Evolutionary conservation across 1,140 invertebrate species (phyloP).

Genomic region (Araneus ventricosus): DNA sequence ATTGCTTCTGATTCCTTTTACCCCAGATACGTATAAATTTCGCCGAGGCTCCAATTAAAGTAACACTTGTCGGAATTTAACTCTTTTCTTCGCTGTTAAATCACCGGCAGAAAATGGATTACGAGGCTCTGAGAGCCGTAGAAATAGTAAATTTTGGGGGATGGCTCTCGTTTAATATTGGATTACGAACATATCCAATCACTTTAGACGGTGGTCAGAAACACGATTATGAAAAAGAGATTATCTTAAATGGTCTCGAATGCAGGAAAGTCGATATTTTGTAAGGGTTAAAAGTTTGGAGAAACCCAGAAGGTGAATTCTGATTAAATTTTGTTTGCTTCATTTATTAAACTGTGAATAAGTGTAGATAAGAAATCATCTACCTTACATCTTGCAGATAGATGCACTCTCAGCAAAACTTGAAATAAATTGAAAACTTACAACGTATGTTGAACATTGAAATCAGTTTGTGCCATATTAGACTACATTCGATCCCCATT

Average conservation of each 20-base stretch:
- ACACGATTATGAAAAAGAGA: background rate
- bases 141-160: background rate
- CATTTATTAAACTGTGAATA: no score
- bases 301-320: no score
- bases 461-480: no score
- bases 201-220: background rate
- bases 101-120: background rate
- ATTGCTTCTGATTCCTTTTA: constrained; percentile 3
- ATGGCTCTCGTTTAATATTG: background rate
- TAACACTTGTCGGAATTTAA: constrained; percentile 46
- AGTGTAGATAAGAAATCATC: no score
- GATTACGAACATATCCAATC: background rate
- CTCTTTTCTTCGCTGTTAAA: background rate
- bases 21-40: constrained; percentile 13
- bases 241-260: background rate
- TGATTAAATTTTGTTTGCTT: no score
- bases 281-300: background rate
- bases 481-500: no score
- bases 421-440: no score
- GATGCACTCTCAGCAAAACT: no score
- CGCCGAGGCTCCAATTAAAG: background rate
- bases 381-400: no score
- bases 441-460: no score
- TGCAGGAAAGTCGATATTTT: background rate
- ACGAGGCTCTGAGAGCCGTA: no score